Percentiles rank a stretch among this genome's conserved stretches.
phyloP scores from a whole-genome alignment of 2,113 vertebrate genomes.

The Dicentrarchus labrax region DNA sequence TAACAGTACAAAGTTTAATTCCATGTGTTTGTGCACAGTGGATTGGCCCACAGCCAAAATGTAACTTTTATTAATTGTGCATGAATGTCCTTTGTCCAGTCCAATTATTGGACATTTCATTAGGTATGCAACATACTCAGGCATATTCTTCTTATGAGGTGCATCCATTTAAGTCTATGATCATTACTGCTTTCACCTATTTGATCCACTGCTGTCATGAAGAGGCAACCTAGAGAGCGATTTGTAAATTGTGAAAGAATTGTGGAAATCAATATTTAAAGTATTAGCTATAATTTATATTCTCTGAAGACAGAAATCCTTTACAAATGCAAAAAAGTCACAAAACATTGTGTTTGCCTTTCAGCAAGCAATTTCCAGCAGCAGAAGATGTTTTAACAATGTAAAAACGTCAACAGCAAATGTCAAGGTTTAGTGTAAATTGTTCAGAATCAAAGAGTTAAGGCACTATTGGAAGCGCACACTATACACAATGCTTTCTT shows the following conservation, averaged over 20 bases:
- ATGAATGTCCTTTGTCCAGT: slow-evolving; percentile 26
- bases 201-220: slow-evolving; percentile 8
- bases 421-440: not conserved
- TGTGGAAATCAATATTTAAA: not conserved
- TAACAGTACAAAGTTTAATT: slow-evolving; percentile 22
- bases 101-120: slow-evolving; percentile 6
- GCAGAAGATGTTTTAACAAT: not conserved
- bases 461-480: not conserved
- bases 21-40: not conserved
- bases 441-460: slow-evolving; percentile 11
- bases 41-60: not conserved
- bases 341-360: not conserved
- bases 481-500: not conserved
- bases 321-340: not conserved
- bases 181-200: slow-evolving; percentile 5
- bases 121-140: not conserved
- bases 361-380: not conserved
- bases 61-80: slow-evolving; percentile 20
- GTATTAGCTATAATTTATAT: not conserved
- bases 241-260: not conserved
- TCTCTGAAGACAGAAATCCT: not conserved
- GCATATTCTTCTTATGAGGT: not conserved
- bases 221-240: not conserved
- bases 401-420: not conserved
- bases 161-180: not conserved